phyloP scores from a whole-genome alignment of 2,113 vertebrate genomes.

The Silurus glanis region DNA sequence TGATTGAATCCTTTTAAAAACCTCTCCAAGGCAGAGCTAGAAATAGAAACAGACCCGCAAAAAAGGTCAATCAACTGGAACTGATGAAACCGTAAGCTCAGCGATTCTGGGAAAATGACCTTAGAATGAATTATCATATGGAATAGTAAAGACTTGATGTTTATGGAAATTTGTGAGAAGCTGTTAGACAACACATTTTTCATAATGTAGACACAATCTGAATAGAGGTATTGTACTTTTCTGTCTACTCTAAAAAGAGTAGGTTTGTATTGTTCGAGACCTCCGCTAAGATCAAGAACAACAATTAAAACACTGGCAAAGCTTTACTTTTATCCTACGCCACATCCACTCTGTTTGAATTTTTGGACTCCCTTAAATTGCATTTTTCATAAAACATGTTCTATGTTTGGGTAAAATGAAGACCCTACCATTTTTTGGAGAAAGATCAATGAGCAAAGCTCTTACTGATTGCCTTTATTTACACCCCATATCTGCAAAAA shows the following conservation, averaged over 20 bases:
- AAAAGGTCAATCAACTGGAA: not conserved
- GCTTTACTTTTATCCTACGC: not conserved
- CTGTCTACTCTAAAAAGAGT: not conserved
- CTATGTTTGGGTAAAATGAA: not conserved
- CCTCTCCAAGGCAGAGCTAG: not conserved
- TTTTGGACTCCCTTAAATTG: not conserved
- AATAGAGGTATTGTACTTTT: not conserved
- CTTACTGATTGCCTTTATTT: not conserved
- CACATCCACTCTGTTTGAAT: not conserved
- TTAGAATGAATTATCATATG: constrained; percentile 1
- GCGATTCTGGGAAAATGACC: not conserved
- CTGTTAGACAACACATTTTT: not conserved
- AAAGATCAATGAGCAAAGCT: not conserved
- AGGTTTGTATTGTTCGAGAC: not conserved
- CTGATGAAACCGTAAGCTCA: not conserved
- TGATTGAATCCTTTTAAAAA: not conserved
- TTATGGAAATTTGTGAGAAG: not conserved
- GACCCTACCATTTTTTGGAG: not conserved
- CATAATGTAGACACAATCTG: not conserved
- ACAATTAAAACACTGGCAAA: not conserved
- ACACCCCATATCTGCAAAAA: not conserved
- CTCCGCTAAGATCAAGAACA: not conserved
- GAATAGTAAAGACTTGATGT: not conserved
- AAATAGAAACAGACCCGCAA: not conserved
- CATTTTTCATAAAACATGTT: not conserved